Percentiles rank a stretch among this genome's conserved stretches.
Evolutionary conservation across 2,888 invertebrate species (phyloP).

Genomic region (Cephus pulcher): DNA sequence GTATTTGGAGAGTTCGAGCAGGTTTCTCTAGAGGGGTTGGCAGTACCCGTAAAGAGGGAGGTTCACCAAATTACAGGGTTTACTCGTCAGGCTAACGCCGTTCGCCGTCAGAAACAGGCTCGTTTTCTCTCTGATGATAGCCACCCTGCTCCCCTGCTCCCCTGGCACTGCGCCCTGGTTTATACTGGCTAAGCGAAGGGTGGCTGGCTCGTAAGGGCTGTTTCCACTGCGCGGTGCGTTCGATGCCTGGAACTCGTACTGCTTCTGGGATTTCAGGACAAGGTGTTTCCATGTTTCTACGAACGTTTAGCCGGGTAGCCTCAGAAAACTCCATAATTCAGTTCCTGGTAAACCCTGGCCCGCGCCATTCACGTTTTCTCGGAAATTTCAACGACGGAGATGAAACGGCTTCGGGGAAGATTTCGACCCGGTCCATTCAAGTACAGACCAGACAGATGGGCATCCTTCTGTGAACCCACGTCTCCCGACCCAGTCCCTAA

Average conservation of each 20-base stretch:
- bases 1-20: neutral
- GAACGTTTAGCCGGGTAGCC: neutral
- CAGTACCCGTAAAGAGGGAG: neutral
- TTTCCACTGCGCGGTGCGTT: slow-evolving; percentile 13
- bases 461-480: neutral
- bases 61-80: slow-evolving; percentile 18
- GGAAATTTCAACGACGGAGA: slow-evolving; percentile 46
- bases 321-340: neutral
- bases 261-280: neutral
- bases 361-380: neutral
- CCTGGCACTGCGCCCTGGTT: neutral
- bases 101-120: slow-evolving; percentile 8
- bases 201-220: neutral
- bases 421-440: neutral
- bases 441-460: neutral
- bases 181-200: slow-evolving; percentile 7
- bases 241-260: slow-evolving; percentile 21
- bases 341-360: neutral
- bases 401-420: neutral
- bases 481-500: neutral
- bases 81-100: slow-evolving; percentile 15
- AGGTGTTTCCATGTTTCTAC: neutral
- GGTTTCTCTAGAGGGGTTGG: neutral
- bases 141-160: neutral
- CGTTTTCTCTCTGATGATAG: neutral